Base-by-base conservation (phyloP, 1,140 invertebrate species). In the Leptopilina boulardi region DNA sequence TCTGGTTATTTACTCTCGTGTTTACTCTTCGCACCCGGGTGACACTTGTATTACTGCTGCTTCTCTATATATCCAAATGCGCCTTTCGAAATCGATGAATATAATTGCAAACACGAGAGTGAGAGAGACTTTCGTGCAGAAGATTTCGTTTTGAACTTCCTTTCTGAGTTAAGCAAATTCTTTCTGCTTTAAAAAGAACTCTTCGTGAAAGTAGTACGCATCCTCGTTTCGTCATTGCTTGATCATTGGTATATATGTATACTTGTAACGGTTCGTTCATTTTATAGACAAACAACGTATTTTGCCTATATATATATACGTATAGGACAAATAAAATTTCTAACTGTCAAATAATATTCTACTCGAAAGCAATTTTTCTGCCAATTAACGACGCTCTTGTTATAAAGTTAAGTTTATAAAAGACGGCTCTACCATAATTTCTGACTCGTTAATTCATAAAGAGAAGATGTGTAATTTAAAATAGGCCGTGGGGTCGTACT, bases 131-230 rank as follows among this genome's bases (percentile, higher is more conserved):
- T 76, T 72, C 70, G 51, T 26, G 70, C 26, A 42, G 51, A 71
- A 26, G 30, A 66, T 71, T 66, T 66, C 23, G 26, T 66, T n/a
- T 66, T 30, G 38, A 71, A 80, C 75, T 82, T 77, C 26, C 70
- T 80, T 9, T 38, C 76, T 73, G 75, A 66, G 23, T 30, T 30
- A 6, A 34, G 15, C 59, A 66, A 66, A 66, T 30, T 26, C 23
- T 66, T 66, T n/a, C n/a, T 66, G 59, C 5, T 30, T 66, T 30
- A n/a, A 30, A 72, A 66, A 82, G n/a, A n/a, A n/a, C n/a, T n/a
- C n/a, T 74, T 78, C 78, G 80, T 81, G 80, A 84, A 84, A 84
- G 83, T 85, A 83, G 83, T 82, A 81, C 83, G 82, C 77, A 83
- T 83, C 83, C 82, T 84, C 82, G 71, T 84, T 84, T 84, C 82